Conservation (phyloP, 2,797 vertebrate species). For the Anisognathus igniventris region DNA sequence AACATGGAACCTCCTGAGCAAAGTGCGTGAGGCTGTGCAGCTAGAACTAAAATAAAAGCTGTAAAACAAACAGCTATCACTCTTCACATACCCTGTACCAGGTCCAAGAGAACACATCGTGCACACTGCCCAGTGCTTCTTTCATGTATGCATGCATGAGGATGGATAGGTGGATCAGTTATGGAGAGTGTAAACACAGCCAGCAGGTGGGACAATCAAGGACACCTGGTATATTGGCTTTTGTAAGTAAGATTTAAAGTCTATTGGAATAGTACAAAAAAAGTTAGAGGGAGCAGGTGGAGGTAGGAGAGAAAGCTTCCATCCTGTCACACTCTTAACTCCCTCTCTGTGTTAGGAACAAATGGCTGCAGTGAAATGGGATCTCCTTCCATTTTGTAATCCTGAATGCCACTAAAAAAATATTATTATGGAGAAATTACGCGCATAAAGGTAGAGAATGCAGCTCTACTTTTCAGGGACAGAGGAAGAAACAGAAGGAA, state of each 20-base stretch:
- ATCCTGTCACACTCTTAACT: not conserved
- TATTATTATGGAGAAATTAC: not conserved
- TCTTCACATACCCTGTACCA: not conserved
- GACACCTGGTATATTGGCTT: not conserved
- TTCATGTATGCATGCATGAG: not conserved
- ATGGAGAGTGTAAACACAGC: not conserved
- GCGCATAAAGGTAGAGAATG: not conserved
- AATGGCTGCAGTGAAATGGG: not conserved
- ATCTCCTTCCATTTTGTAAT: not conserved
- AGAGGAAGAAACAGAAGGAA: not conserved
- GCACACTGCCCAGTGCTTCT: not conserved
- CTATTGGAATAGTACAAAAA: not conserved
- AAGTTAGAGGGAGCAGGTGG: not conserved
- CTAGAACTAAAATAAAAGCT: not conserved
- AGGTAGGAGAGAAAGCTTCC: not conserved
- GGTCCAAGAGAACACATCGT: not conserved
- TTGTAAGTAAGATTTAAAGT: not conserved
- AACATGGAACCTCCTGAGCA: not conserved
- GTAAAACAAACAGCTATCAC: not conserved
- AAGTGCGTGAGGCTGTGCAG: not conserved
- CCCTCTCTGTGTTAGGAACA: not conserved
- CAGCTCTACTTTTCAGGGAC: not conserved
- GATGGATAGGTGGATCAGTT: not conserved
- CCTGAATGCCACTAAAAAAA: not conserved
- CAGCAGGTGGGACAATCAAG: not conserved